A percentile compares a stretch with the other conserved stretches of the same genome.
These are phyloP conservation scores for Drosophila triauraria DNA, from an alignment of 1,140 invertebrate genomes.

Conservation along the genomic window DNA sequence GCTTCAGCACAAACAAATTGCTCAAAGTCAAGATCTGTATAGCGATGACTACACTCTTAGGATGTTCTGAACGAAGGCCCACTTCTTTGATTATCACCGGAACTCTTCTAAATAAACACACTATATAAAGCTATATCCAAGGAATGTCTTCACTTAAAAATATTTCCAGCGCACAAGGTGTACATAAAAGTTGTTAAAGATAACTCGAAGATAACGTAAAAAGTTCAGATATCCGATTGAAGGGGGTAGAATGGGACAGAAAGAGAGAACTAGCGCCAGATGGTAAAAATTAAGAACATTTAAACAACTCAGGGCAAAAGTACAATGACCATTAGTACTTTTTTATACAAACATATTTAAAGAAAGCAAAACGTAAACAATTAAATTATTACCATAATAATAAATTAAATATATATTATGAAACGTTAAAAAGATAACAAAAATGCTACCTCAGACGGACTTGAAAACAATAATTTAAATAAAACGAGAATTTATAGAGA, in stretches of 20 bases:
- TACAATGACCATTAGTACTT: slow-evolving; percentile 84
- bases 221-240: slow-evolving; percentile 25
- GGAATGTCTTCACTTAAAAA: slow-evolving; percentile 34
- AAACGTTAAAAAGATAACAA: slow-evolving; percentile 53
- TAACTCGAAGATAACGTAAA: slow-evolving; percentile 4
- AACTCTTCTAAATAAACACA: slow-evolving; percentile 4
- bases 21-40: slow-evolving; percentile 70
- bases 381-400: slow-evolving; percentile 48
- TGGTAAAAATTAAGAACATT: slow-evolving; percentile 50
- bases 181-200: slow-evolving; percentile 49
- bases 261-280: slow-evolving; percentile 56
- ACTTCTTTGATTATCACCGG: slow-evolving; percentile 13
- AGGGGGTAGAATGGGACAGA: slow-evolving; percentile 1
- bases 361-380: slow-evolving; percentile 50
- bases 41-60: slow-evolving; percentile 28
- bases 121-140: slow-evolving; percentile 21
- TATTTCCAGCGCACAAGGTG: slow-evolving; percentile 44
- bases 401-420: slow-evolving; percentile 50
- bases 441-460: slow-evolving; percentile 83
- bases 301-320: slow-evolving; percentile 84
- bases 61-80: slow-evolving; percentile 23
- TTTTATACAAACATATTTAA: slow-evolving; percentile 60
- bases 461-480: slow-evolving; percentile 84
- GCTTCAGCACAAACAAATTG: slow-evolving; percentile 77
- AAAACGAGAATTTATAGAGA: slow-evolving; percentile 72